Base-by-base conservation (phyloP, 1,140 invertebrate genomes). In the Diabrotica virgifera region DNA sequence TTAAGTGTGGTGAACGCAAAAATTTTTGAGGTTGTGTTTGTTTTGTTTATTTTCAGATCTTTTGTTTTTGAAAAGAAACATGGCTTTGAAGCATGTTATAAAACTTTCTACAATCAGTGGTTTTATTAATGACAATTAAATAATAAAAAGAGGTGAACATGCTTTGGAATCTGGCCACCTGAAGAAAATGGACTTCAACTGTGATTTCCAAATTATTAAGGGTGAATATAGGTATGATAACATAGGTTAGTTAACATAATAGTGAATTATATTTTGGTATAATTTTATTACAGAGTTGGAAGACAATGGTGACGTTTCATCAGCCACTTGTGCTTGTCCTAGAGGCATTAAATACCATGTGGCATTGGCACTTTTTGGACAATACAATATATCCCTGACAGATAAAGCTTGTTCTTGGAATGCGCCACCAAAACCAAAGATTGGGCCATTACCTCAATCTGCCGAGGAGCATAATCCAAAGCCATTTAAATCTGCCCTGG, bases 101-200 rank as follows among this genome's bases (percentile, higher is more conserved):
- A 46, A 46, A 46, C 40, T 46, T 46, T 46, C 40, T 1, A 5
- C 0, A 2, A 46, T 46, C 40, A 46, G 2, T 46, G 40, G 8
- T 52, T 64, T 64, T 51, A 54, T 37, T 0, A 36, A 58, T 8
- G n/a, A n/a, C n/a, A 50, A 60, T 50, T 60, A 60, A 60, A 56
- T 55, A 5, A 65, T 65, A 37, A 57, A 63, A 67, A 67, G 55
- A 38, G 62, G 65, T 51, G 65, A 67, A 63, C 63, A 67, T 64
- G 61, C 55, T 9, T 14, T 67, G 10, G 61, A 67, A 59, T 63
- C 50, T 5, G 55, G 46, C 14, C 65, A 67, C 53, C 38, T 67
- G 7, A 51, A 63, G 36, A 52, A 64, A 36, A 67, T 67, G 55
- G 10, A 40, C 50, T 63, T 38, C 51, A 59, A 62, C 59, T 37